Conservation (phyloP, 2,113 vertebrate species). For the Sinocyclocheilus rhinocerous region DNA sequence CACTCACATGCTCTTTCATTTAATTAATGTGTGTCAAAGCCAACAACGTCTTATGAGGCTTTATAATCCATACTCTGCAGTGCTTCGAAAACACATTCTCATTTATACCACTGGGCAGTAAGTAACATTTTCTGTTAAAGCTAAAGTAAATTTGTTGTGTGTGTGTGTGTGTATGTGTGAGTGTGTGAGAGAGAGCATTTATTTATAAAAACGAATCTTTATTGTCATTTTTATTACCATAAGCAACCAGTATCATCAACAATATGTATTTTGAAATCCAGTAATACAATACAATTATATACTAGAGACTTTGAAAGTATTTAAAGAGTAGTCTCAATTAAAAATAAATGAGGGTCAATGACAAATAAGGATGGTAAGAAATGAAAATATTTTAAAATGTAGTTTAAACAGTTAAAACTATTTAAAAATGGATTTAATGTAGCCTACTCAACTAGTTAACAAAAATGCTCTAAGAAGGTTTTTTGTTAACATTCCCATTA, state of each 20-base stretch:
- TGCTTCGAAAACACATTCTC: background rate
- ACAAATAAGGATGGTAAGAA: background rate
- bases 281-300: background rate
- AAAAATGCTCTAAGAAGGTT: too few relatives aligned
- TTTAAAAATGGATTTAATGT: background rate
- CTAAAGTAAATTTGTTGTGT: background rate
- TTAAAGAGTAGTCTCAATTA: background rate
- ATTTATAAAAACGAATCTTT: too few relatives aligned
- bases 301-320: background rate
- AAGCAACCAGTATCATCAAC: background rate
- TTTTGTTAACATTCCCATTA: too few relatives aligned
- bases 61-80: background rate
- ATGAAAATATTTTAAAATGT: background rate
- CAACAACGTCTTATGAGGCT: background rate
- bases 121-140: background rate
- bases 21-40: background rate
- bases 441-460: too few relatives aligned
- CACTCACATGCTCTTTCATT: background rate
- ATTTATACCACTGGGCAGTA: background rate
- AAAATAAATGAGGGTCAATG: background rate
- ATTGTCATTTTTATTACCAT: background rate
- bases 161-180: background rate
- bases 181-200: background rate
- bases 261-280: background rate
- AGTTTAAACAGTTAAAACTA: background rate